Percentiles rank a stretch among this genome's conserved stretches.
Conservation (phyloP, 53 echinoderm and acorn worm species). For the Holothuria scabra region DNA sequence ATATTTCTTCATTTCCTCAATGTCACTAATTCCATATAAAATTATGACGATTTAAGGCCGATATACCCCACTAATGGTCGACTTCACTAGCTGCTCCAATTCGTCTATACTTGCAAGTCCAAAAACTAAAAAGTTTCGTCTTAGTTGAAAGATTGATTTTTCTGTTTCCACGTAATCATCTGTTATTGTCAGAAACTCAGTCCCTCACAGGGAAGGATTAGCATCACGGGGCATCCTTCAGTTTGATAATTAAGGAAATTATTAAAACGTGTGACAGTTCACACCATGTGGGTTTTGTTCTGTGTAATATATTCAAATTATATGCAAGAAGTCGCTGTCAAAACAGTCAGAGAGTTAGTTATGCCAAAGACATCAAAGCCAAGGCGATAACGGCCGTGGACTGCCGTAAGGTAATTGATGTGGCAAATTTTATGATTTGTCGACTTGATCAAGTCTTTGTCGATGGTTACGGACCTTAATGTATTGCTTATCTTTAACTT, state of each 20-base stretch:
- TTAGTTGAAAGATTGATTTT: conserved; percentile 17
- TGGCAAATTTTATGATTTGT: not conserved
- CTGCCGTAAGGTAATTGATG: not conserved
- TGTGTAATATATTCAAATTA: conserved; percentile 41
- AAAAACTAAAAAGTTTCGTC: not conserved
- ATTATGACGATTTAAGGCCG: too few relatives aligned
- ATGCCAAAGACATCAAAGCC: too few relatives aligned
- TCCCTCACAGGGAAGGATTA: conserved; percentile 13
- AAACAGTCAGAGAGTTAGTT: too few relatives aligned
- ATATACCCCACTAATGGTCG: too few relatives aligned
- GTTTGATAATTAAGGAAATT: conserved; percentile 34
- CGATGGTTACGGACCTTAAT: too few relatives aligned
- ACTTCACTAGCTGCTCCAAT: too few relatives aligned
- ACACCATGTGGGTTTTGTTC: conserved; percentile 28
- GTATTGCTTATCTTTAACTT: too few relatives aligned
- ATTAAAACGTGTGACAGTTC: conserved; percentile 16
- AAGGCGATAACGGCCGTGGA: not conserved
- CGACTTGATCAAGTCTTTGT: not conserved
- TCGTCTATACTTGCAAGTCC: not conserved
- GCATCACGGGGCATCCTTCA: conserved; percentile 16
- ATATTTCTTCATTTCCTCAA: not conserved
- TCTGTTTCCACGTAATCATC: conserved; percentile 1
- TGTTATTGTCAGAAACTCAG: conserved; percentile 11
- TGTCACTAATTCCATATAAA: too few relatives aligned
- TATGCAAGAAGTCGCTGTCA: conserved; percentile 19